A percentile compares a stretch with the other conserved stretches of the same genome.
Evolutionary conservation across 2,113 vertebrate species (phyloP).

Genomic region (Poeciliopsis retropinna): DNA sequence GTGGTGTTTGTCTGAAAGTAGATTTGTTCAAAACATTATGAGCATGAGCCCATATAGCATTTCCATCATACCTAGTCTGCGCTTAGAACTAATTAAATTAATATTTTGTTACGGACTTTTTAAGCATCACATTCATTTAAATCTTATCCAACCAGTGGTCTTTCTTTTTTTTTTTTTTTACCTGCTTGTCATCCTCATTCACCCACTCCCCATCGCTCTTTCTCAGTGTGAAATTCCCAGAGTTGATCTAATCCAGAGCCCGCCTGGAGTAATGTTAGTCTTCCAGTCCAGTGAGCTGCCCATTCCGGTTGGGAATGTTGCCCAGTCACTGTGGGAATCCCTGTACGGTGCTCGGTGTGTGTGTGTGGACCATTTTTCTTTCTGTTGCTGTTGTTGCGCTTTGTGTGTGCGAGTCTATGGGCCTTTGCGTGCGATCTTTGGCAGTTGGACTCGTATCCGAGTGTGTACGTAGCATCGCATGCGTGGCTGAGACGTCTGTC

Average conservation of each 20-base stretch:
- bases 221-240: slow-evolving; percentile 75
- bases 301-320: slow-evolving; percentile 78
- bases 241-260: slow-evolving; percentile 78
- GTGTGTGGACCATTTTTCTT: slow-evolving; percentile 22
- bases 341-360: slow-evolving; percentile 53
- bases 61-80: background rate
- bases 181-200: slow-evolving; percentile 41
- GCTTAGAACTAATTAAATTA: slow-evolving; percentile 42
- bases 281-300: slow-evolving; percentile 81
- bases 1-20: background rate
- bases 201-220: slow-evolving; percentile 45
- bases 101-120: background rate
- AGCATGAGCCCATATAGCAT: background rate
- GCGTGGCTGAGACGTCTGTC: slow-evolving; percentile 67
- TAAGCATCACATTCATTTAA: slow-evolving; percentile 29
- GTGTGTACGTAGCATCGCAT: slow-evolving; percentile 17
- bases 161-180: slow-evolving; percentile 14
- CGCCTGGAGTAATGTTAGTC: slow-evolving; percentile 83
- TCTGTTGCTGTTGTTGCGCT: slow-evolving; percentile 25
- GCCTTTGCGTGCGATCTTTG: slow-evolving; percentile 45
- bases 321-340: slow-evolving; percentile 75
- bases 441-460: slow-evolving; percentile 24
- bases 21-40: background rate
- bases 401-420: slow-evolving; percentile 16
- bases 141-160: background rate